A percentile compares a stretch with the other conserved stretches of the same genome.
phyloP scores from a whole-genome alignment of 2,888 invertebrate species.

The Macaria notata region DNA sequence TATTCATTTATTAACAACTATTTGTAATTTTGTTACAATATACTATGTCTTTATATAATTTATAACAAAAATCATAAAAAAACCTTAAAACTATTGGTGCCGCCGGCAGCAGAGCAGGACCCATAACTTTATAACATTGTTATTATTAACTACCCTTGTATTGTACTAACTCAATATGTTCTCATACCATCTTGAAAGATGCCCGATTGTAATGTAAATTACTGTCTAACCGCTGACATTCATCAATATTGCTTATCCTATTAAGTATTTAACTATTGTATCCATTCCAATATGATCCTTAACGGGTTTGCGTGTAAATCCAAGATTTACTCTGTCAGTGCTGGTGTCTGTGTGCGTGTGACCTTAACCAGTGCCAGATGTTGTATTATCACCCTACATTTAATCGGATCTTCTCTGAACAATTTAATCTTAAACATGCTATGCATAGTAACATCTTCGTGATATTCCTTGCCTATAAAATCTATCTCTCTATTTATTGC shows the following conservation, averaged over 20 bases:
- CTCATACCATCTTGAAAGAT: too few species aligned
- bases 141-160: too few species aligned
- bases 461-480: neutral
- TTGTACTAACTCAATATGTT: too few species aligned
- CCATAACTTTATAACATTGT: too few species aligned
- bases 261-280: neutral
- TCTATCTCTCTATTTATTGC: neutral
- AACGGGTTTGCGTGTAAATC: constrained; percentile 7
- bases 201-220: too few species aligned
- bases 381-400: constrained; percentile 12
- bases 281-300: constrained; percentile 12
- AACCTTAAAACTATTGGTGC: too few species aligned
- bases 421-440: constrained; percentile 19
- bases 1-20: too few species aligned
- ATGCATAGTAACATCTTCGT: constrained; percentile 10
- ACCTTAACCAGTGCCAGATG: constrained; percentile 15
- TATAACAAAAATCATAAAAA: too few species aligned
- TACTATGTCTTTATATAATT: too few species aligned
- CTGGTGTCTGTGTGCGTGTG: constrained; percentile 17
- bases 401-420: constrained; percentile 14
- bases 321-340: constrained; percentile 7
- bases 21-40: too few species aligned
- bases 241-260: constrained; percentile 1
- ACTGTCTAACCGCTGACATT: too few species aligned
- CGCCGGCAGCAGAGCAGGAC: too few species aligned